Evolutionary conservation across 35 echinoderm and acorn worm species (phyloP).

Genomic region (Eucidaris tribuloides): DNA sequence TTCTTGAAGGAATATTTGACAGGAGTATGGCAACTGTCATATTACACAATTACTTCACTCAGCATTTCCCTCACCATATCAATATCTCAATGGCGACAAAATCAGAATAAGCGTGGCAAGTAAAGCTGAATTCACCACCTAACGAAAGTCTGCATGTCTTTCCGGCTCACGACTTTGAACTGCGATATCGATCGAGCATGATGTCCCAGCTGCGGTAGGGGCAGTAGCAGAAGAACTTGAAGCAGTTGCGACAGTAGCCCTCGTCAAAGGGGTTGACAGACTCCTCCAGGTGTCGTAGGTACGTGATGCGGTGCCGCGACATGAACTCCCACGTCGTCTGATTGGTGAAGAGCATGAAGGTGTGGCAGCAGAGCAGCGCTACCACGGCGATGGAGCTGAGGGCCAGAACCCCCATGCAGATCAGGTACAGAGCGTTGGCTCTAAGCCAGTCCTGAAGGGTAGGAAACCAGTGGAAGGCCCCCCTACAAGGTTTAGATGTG

Average conservation of each 20-base stretch:
- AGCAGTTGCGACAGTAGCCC: slow-evolving; percentile 76
- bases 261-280: slow-evolving; percentile 88
- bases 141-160: too few species aligned
- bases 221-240: slow-evolving; percentile 98
- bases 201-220: slow-evolving; percentile 78
- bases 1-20: too few species aligned
- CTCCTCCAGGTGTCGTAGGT: slow-evolving; percentile 77
- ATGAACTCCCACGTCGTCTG: slow-evolving; percentile 99
- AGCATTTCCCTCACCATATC: too few species aligned
- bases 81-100: too few species aligned
- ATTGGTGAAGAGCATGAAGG: slow-evolving; percentile 88
- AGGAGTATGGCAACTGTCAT: too few species aligned
- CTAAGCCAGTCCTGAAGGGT: slow-evolving; percentile 69
- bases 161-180: too few species aligned
- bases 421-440: slow-evolving; percentile 63
- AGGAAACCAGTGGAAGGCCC: slow-evolving; percentile 57
- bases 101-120: too few species aligned
- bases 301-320: slow-evolving; percentile 88
- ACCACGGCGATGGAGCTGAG: slow-evolving; percentile 50
- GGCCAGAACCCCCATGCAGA: slow-evolving; percentile 55
- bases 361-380: slow-evolving; percentile 78
- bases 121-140: too few species aligned
- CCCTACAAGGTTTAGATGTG: slow-evolving; percentile 68
- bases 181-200: slow-evolving; percentile 54
- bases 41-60: too few species aligned